Evolutionary conservation across 2,113 vertebrate species (phyloP).

Genomic region (Petroica traversi): DNA sequence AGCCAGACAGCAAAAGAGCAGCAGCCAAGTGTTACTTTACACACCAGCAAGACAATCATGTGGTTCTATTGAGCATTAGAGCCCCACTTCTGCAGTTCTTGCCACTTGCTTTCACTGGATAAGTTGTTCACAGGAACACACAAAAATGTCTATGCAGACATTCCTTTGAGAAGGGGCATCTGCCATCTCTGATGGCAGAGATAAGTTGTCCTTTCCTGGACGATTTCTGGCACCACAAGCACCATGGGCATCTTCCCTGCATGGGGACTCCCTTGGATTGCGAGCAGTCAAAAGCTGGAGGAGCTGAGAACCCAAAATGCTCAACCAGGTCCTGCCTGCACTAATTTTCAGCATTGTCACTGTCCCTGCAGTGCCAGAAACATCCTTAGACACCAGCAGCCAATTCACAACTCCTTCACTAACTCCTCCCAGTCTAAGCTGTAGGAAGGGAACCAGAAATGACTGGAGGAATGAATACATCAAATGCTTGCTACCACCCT

Average conservation of each 20-base stretch:
- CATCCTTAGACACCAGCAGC: not conserved
- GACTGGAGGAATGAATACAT: rapidly evolving
- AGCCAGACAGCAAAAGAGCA: not conserved
- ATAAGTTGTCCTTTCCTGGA: not conserved
- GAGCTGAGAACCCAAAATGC: not conserved
- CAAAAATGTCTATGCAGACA: not conserved
- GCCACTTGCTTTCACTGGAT: not conserved
- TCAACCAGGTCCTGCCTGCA: not conserved
- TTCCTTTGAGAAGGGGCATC: not conserved
- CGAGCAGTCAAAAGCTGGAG: not conserved
- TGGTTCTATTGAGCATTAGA: not conserved
- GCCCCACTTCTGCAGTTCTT: not conserved
- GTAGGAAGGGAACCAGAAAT: not conserved
- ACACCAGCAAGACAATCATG: rapidly evolving
- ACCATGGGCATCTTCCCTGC: not conserved
- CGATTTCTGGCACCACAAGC: not conserved
- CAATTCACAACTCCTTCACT: not conserved
- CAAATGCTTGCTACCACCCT: not conserved
- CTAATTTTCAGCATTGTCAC: not conserved
- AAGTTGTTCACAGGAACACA: not conserved
- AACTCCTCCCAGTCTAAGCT: not conserved
- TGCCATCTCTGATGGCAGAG: too few species aligned
- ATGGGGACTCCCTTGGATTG: not conserved
- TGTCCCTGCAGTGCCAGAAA: not conserved
- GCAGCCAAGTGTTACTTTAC: not conserved